Percentiles rank a stretch among this genome's conserved stretches.
Evolutionary conservation across 2,113 vertebrate species (phyloP).

Genomic region (Lathamus discolor): DNA sequence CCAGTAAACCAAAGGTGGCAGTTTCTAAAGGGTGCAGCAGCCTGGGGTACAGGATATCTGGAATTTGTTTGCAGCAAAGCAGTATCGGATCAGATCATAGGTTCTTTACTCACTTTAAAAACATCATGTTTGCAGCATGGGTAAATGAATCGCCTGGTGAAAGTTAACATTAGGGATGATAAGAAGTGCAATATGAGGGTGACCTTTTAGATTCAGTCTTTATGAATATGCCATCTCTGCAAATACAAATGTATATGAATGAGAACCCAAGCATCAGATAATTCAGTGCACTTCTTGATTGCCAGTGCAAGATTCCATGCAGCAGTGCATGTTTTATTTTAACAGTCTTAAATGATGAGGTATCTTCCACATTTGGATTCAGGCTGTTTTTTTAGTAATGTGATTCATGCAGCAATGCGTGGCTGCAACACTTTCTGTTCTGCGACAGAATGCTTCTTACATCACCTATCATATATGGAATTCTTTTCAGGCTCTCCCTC

Average conservation of each 20-base stretch:
- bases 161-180: not conserved
- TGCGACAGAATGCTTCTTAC: conserved; percentile 36
- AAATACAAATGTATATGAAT: not conserved
- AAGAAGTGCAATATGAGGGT: not conserved
- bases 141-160: not conserved
- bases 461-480: conserved; percentile 47
- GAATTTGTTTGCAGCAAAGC: not conserved
- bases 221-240: not conserved
- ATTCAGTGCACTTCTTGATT: not conserved
- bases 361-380: not conserved
- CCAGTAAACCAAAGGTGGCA: not conserved
- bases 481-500: conserved; percentile 38
- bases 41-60: not conserved
- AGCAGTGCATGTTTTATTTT: not conserved
- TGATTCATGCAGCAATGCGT: conserved; percentile 2
- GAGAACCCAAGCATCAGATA: not conserved
- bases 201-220: not conserved
- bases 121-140: not conserved
- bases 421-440: conserved; percentile 46
- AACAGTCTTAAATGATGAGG: not conserved
- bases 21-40: not conserved
- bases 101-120: not conserved
- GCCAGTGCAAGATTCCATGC: not conserved
- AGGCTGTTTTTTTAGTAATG: conserved; percentile 9
- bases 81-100: not conserved